A percentile compares a stretch with the other conserved stretches of the same genome.
These are phyloP conservation scores for Cotesia glomerata DNA, from an alignment of 1,140 invertebrate species.

Conservation along the genomic window DNA sequence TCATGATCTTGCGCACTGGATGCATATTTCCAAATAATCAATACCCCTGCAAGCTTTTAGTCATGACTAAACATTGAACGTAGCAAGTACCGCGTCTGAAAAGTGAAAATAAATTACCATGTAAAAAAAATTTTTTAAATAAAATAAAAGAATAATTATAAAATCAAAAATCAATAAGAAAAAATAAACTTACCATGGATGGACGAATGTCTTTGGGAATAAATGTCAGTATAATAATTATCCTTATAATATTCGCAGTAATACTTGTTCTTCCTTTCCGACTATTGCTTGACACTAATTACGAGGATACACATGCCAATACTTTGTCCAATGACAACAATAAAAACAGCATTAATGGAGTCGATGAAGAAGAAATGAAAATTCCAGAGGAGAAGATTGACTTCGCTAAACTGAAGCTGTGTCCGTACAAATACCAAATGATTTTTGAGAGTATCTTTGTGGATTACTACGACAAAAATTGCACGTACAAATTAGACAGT, in stretches of 20 bases:
- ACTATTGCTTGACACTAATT: slow-evolving; percentile 46
- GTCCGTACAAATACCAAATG: slow-evolving; percentile 43
- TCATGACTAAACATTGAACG: not conserved
- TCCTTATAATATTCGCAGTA: slow-evolving; percentile 48
- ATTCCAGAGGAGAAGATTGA: slow-evolving; percentile 31
- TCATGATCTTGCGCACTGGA: slow-evolving; percentile 45
- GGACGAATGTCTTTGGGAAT: slow-evolving; percentile 45
- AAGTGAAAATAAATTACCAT: not conserved
- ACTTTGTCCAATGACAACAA: too few relatives aligned
- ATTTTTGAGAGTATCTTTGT: slow-evolving; percentile 38
- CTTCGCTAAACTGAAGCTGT: slow-evolving; percentile 43
- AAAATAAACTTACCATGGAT: slow-evolving; percentile 40
- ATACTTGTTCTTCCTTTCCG: slow-evolving; percentile 48
- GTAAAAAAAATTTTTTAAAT: not conserved
- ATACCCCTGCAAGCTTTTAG: slow-evolving; percentile 41
- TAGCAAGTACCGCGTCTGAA: not conserved
- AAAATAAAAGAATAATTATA: not conserved
- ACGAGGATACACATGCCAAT: slow-evolving; percentile 24
- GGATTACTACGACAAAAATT: slow-evolving; percentile 53
- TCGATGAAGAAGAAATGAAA: not conserved
- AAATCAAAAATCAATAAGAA: not conserved
- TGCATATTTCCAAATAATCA: slow-evolving; percentile 44
- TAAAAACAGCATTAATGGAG: not conserved
- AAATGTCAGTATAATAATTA: slow-evolving; percentile 49
- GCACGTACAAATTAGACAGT: slow-evolving; percentile 35